phyloP scores from a whole-genome alignment of 2,888 invertebrate species.

The Drosophila rubida region DNA sequence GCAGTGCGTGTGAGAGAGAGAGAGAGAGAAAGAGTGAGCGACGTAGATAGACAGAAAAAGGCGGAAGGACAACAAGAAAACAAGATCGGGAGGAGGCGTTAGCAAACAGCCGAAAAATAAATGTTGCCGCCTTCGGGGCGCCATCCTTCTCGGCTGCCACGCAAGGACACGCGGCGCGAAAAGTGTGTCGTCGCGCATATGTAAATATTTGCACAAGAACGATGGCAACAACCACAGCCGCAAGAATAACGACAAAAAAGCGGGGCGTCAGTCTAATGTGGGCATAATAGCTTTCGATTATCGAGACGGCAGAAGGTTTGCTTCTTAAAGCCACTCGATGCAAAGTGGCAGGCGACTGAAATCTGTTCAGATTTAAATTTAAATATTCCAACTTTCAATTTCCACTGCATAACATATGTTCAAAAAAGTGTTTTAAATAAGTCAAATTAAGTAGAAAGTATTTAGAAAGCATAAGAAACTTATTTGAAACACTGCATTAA shows the following conservation, averaged over 20 bases:
- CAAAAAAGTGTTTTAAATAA: no score
- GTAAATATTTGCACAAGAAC: constrained; percentile 75
- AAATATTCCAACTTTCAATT: not conserved
- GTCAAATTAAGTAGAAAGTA: no score
- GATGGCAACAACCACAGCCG: constrained; percentile 46
- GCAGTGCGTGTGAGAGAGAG: not conserved
- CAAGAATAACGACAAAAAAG: constrained; percentile 34
- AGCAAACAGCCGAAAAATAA: constrained; percentile 74
- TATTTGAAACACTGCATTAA: no score
- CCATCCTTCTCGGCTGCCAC: not conserved
- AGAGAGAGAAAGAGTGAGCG: not conserved
- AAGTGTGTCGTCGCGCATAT: constrained; percentile 71
- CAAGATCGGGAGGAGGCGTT: constrained; percentile 26
- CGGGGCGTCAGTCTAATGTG: constrained; percentile 69
- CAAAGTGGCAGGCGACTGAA: constrained; percentile 10
- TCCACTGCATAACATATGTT: no score
- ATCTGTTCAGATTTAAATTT: not conserved
- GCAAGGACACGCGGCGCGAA: constrained; percentile 62
- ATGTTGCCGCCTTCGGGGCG: constrained; percentile 51
- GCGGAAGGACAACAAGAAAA: constrained; percentile 4
- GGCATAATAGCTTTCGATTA: constrained; percentile 80
- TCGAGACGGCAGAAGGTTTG: constrained; percentile 40
- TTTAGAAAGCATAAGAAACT: no score
- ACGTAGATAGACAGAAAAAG: not conserved
- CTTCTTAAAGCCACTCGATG: constrained; percentile 26